These are phyloP conservation scores for Astreopora myriophthalma DNA, from an alignment of 64 coral and sea anemone species.

Conservation along the genomic window DNA sequence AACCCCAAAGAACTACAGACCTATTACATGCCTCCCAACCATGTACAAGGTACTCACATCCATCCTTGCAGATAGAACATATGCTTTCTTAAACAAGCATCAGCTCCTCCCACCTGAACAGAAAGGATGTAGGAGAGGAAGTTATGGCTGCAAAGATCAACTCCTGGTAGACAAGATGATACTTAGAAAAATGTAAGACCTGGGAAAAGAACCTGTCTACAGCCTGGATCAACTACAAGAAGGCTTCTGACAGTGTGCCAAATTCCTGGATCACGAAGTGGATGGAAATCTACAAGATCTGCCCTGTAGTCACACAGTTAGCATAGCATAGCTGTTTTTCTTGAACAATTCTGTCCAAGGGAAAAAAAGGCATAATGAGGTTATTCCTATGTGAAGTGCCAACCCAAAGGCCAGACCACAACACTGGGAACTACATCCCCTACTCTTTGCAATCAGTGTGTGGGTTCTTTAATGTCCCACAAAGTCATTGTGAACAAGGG, in stretches of 20 bases:
- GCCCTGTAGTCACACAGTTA: not conserved
- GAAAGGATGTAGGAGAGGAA: conserved; percentile 7
- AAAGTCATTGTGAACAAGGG: no score
- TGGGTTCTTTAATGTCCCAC: no score
- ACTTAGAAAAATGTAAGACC: not conserved
- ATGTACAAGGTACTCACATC: conserved; percentile 24
- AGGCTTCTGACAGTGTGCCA: not conserved
- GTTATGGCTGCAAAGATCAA: conserved; percentile 28
- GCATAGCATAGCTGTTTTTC: no score
- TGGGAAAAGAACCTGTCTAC: not conserved
- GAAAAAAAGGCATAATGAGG: no score
- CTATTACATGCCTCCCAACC: conserved; percentile 8
- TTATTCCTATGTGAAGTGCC: no score
- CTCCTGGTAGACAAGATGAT: not conserved
- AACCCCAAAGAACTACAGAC: conserved; percentile 4
- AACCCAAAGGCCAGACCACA: no score
- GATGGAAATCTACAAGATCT: no score
- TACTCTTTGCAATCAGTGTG: no score
- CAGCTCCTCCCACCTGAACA: not conserved
- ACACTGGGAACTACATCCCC: no score
- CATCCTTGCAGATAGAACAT: not conserved
- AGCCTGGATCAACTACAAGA: not conserved
- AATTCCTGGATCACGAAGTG: not conserved
- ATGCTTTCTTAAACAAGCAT: not conserved
- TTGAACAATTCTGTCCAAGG: no score